Evolutionary conservation across 2,888 invertebrate species (phyloP).

Genomic region (Esperia sulphurella): DNA sequence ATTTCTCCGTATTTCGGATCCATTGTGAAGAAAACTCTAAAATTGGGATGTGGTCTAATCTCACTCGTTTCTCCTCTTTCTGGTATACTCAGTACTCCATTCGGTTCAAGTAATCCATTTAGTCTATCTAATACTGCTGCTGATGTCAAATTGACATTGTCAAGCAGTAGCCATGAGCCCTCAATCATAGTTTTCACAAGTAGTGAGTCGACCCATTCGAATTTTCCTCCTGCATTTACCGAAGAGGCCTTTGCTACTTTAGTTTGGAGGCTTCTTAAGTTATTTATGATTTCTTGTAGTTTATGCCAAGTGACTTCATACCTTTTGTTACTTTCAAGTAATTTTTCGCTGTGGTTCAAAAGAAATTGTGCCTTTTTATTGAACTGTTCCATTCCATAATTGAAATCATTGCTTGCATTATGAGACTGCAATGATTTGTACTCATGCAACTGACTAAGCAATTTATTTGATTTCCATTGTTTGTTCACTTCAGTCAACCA

Average conservation of each 20-base stretch:
- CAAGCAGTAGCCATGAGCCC: constrained; percentile 91
- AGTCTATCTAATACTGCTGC: constrained; percentile 97
- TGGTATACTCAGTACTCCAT: constrained; percentile 92
- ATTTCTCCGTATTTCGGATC: constrained; percentile 97
- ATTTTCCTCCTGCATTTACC: constrained; percentile 91
- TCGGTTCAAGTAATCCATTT: constrained; percentile 96
- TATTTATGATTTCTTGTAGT: constrained; percentile 41
- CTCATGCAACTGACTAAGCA: constrained; percentile 47
- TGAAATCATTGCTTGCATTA: constrained; percentile 24
- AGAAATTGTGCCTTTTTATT: constrained; percentile 50
- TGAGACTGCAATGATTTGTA: constrained; percentile 42
- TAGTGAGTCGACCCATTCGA: constrained; percentile 95
- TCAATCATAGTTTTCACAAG: constrained; percentile 90
- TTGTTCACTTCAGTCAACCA: constrained; percentile 45
- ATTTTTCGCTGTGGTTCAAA: constrained; percentile 39
- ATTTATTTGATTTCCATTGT: constrained; percentile 41
- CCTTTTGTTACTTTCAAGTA: constrained; percentile 28
- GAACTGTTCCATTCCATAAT: constrained; percentile 37
- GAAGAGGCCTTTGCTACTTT: constrained; percentile 77
- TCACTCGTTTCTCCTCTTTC: constrained; percentile 93
- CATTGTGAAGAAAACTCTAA: constrained; percentile 96
- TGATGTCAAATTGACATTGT: constrained; percentile 97
- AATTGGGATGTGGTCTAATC: constrained; percentile 92
- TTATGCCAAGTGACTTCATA: constrained; percentile 21
- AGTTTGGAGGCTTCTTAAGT: constrained; percentile 52